phyloP scores from a whole-genome alignment of 2,888 invertebrate genomes.

The Brachypalpus laphriformis region DNA sequence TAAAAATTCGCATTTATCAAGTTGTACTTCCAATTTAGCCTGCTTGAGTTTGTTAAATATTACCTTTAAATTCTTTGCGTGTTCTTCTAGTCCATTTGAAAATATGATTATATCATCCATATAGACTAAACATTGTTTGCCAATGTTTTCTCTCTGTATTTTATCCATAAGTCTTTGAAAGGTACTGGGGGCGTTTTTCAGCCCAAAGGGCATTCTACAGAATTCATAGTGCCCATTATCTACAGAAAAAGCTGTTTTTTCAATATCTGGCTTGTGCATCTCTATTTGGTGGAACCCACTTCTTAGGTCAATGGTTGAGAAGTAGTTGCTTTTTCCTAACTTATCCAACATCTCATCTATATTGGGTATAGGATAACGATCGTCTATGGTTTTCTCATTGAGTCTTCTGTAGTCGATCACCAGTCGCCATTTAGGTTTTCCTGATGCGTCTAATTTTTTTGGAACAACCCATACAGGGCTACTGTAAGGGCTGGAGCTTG shows the following conservation, averaged over 20 bases:
- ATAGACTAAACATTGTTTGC: slow-evolving; percentile 76
- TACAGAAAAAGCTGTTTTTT: too few species aligned
- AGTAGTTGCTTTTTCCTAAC: slow-evolving; percentile 20
- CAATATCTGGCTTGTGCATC: too few species aligned
- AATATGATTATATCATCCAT: slow-evolving; percentile 76
- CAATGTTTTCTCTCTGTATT: slow-evolving; percentile 74
- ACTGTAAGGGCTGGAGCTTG: slow-evolving; percentile 2
- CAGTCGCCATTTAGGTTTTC: slow-evolving; percentile 15
- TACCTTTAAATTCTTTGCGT: slow-evolving; percentile 71
- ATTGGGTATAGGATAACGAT: slow-evolving; percentile 17
- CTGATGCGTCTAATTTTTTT: slow-evolving; percentile 12
- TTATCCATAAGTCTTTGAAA: slow-evolving; percentile 75
- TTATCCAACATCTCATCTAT: slow-evolving; percentile 22
- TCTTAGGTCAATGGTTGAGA: slow-evolving; percentile 16
- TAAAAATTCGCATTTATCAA: slow-evolving; percentile 76
- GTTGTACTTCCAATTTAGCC: slow-evolving; percentile 72
- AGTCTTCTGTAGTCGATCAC: slow-evolving; percentile 19
- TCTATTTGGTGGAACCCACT: slow-evolving; percentile 29
- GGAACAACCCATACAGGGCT: slow-evolving; percentile 6
- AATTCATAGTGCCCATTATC: slow-evolving; percentile 29
- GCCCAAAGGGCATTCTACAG: slow-evolving; percentile 28
- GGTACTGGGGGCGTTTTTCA: slow-evolving; percentile 23
- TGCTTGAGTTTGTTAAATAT: slow-evolving; percentile 74
- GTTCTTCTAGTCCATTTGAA: slow-evolving; percentile 75
- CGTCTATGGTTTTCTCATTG: slow-evolving; percentile 9